Evolutionary conservation across 2,888 invertebrate genomes (phyloP).

Genomic region (Hyalella azteca): DNA sequence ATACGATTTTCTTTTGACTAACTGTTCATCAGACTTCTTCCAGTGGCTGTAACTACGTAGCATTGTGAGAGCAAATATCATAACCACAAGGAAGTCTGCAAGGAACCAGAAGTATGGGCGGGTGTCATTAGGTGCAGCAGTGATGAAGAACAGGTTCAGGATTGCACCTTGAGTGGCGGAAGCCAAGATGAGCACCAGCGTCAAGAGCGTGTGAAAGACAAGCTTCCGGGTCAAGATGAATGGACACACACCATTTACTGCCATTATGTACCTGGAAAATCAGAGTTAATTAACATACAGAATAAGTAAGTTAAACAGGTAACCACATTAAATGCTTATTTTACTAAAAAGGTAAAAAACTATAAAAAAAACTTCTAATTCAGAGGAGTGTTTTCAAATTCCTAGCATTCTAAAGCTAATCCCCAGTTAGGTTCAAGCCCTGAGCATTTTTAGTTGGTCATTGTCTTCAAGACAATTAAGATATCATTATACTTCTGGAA

Average conservation of each 20-base stretch:
- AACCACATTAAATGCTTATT: too few relatives aligned
- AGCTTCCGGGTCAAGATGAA: constrained; percentile 46
- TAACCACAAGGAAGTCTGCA: constrained; percentile 51
- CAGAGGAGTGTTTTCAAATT: too few relatives aligned
- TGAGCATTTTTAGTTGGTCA: too few relatives aligned
- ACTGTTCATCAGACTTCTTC: constrained; percentile 3
- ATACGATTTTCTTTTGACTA: background rate
- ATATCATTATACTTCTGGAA: too few relatives aligned
- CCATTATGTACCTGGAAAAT: background rate
- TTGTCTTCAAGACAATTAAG: too few relatives aligned
- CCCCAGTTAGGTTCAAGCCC: too few relatives aligned
- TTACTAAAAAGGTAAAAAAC: too few relatives aligned
- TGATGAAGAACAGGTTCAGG: constrained; percentile 47
- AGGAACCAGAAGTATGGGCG: constrained; percentile 55
- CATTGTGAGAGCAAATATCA: constrained; percentile 53
- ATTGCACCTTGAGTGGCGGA: constrained; percentile 45
- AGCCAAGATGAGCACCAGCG: constrained; percentile 40
- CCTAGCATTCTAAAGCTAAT: too few relatives aligned
- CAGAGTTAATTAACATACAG: too few relatives aligned
- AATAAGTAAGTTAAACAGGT: too few relatives aligned
- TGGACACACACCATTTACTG: constrained; percentile 48
- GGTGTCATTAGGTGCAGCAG: constrained; percentile 44
- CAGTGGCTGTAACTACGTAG: constrained; percentile 41
- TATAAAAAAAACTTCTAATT: too few relatives aligned
- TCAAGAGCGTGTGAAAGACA: constrained; percentile 47